Base-by-base conservation (phyloP, 2,888 invertebrate species). In the Clusia tigrina region DNA sequence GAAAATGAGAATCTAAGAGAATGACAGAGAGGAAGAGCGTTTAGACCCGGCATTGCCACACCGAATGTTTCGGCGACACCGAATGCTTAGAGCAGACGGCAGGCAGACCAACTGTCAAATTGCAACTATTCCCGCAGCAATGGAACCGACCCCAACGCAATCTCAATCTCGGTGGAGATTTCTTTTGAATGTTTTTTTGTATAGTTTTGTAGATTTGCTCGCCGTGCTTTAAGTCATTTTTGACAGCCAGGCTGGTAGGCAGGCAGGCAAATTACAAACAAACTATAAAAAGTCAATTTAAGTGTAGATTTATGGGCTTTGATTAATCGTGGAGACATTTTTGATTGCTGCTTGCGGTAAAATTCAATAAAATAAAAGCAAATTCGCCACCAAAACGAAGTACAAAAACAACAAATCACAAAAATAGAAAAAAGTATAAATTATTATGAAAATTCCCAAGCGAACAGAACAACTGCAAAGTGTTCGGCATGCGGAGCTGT, bases 241-340 rank as follows among this genome's bases (percentile, higher is more conserved):
- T 32, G 32, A 32, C 32, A 32, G 32, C n/a, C n/a, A n/a, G n/a
- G n/a, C n/a, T n/a, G n/a, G n/a, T n/a, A n/a, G n/a, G n/a, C n/a
- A n/a, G n/a, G n/a, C n/a, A n/a, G n/a, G n/a, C 42, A 42, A 42
- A 42, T 42, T 17, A n/a, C 42, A 42, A 20, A 48, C 48, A 48
- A 48, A 48, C 48, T 48, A 48, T 48, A 48, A 48, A 48, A 48
- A 48, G 9, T 48, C 22, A 9, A 48, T 3, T 42, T n/a, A n/a
- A 42, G 48, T 48, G 48, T 48, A 48, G 48, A 48, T 20, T 48
- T 48, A 20, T 48, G 48, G 2, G 48, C 48, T 48, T 48, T 48
- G 48, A n/a, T 22, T 48, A 42, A 42, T 12, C 12, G n/a, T 15
- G 42, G 9, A n/a, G 48, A 48, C 20, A 42, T 42, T 48, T 48